Evolutionary conservation across 2,797 vertebrate species (phyloP), one percentile per base, ranked within the genome.

Genomic region (Falco novaeseelandiae): DNA sequence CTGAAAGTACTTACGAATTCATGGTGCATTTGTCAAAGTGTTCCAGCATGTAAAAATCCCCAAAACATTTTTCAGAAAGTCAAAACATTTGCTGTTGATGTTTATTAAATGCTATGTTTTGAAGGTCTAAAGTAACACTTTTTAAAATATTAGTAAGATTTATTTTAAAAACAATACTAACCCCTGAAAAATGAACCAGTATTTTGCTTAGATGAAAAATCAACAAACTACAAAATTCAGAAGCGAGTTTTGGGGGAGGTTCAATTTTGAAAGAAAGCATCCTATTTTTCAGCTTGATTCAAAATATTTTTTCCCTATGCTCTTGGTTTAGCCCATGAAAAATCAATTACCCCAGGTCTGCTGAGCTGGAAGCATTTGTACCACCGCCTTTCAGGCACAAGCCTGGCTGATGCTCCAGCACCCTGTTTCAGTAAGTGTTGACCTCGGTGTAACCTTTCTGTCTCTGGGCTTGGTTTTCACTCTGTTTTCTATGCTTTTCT

Each of bases 371-470:
- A 1, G 52, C 3, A 13, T n/a, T 9, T 8, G 72, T 17, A 19
- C 25, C 26, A 0, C 54, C 5, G 1, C n/a, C 2, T 2, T 18
- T 27, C 17, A 1, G 38, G 22, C 18, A 3, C 1, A 5, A 32
- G 49, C 44, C 54, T 2, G 0, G 42, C 8, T 14, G 57, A 13
- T 32, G 61, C 62, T 32, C 61, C 40, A 17, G 5, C 3, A 9
- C 66, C 4, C 46, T 0, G 2, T 29, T 38, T 11, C 27, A 0
- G 16, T 7, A 3, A 17, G 73, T 1, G 0, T 5, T 27, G 55
- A 7, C 61, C n/a, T 12, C 1, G 0, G 14, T 1, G 42, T 6
- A 12, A 20, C 20, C 46, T 11, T 25, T 5, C 49, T 7, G 4
- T 13, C 80, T 22, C 34, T 42, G 59, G 66, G 8, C 13, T 51